phyloP scores from a whole-genome alignment of 2,888 invertebrate genomes.

The Podotricha telesiphe region DNA sequence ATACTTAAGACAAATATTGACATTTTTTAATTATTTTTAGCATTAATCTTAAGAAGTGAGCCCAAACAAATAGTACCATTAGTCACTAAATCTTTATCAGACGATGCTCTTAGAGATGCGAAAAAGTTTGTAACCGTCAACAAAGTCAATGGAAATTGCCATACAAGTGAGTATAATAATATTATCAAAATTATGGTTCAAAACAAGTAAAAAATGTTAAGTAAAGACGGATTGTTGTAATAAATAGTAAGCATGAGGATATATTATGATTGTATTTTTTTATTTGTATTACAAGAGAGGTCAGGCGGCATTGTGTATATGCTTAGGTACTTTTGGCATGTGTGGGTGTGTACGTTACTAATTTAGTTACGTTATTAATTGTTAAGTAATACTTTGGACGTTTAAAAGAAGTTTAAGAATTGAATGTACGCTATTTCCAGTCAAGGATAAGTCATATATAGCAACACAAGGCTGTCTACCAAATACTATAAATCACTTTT shows the following conservation, averaged over 20 bases:
- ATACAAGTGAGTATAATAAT: slow-evolving; percentile 52
- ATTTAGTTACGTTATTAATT: no score
- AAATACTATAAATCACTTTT: slow-evolving; percentile 95
- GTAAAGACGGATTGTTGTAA: background rate
- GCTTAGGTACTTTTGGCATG: no score
- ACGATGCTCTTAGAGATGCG: slow-evolving; percentile 66
- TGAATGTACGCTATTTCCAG: slow-evolving; percentile 52
- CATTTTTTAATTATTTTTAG: slow-evolving; percentile 51
- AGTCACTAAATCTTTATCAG: slow-evolving; percentile 68
- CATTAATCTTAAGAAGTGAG: slow-evolving; percentile 58
- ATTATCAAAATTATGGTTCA: background rate
- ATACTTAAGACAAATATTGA: background rate
- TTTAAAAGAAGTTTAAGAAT: background rate
- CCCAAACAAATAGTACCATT: slow-evolving; percentile 55
- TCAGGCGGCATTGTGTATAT: no score
- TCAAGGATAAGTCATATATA: slow-evolving; percentile 88
- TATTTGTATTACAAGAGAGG: no score
- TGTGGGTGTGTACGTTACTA: no score
- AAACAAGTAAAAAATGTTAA: background rate
- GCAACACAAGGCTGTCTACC: slow-evolving; percentile 97
- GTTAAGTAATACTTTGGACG: background rate
- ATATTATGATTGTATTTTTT: no score
- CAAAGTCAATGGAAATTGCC: slow-evolving; percentile 63
- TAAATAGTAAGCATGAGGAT: no score
- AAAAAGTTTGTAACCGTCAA: slow-evolving; percentile 62